phyloP scores from a whole-genome alignment of 2,888 invertebrate species.

The Endotricha flammealis region DNA sequence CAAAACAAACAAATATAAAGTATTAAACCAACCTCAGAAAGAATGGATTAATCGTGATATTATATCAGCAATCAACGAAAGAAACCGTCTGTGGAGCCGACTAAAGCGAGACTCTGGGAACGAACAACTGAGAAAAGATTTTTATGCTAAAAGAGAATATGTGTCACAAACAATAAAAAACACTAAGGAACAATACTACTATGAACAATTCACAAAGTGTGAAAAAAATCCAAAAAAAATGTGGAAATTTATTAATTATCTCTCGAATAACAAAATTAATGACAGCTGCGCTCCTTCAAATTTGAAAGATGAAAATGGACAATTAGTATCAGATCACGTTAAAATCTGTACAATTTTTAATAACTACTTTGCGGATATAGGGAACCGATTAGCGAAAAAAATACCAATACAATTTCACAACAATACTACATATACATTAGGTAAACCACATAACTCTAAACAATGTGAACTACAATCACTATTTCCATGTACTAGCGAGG shows the following conservation, averaged over 20 bases:
- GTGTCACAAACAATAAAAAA: conserved; percentile 10
- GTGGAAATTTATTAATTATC: conserved; percentile 17
- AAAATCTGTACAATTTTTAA: conserved; percentile 10
- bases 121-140: conserved; percentile 2
- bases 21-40: conserved; percentile 13
- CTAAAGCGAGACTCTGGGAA: conserved; percentile 10
- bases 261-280: conserved; percentile 9
- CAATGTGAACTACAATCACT: background rate
- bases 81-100: conserved; percentile 15
- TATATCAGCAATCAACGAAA: conserved; percentile 11
- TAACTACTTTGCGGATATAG: conserved; percentile 10
- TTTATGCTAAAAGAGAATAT: conserved; percentile 7
- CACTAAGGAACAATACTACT: conserved; percentile 14
- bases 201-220: conserved; percentile 13
- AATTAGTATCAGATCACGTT: background rate
- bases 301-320: background rate
- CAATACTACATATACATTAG: background rate
- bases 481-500: conserved; percentile 2
- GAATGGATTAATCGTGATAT: conserved; percentile 19
- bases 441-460: background rate
- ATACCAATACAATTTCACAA: conserved; percentile 5
- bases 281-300: conserved; percentile 7
- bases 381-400: conserved; percentile 2
- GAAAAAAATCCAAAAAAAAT: conserved; percentile 17
- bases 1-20: conserved; percentile 9